Conservation (phyloP, 2,888 invertebrate genomes). For the Agrotis puta region DNA sequence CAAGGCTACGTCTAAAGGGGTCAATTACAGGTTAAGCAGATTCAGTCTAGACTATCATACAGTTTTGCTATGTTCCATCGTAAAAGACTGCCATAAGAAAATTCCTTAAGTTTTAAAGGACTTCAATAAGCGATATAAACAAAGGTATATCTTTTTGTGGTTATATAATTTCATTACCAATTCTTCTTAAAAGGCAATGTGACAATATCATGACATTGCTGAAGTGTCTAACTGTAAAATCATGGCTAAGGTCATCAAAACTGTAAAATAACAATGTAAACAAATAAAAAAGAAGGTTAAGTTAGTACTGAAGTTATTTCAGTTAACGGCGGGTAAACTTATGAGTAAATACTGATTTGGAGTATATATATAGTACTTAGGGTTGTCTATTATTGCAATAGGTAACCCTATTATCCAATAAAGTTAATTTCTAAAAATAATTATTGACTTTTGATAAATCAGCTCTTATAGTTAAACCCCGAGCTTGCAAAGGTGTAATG, state of each 20-base stretch:
- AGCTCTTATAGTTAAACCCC: too few relatives aligned
- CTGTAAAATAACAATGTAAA: slow-evolving; percentile 52
- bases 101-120: too few relatives aligned
- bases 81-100: not conserved
- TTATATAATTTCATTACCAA: slow-evolving; percentile 41
- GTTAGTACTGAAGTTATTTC: slow-evolving; percentile 34
- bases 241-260: slow-evolving; percentile 56
- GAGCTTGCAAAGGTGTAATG: too few relatives aligned
- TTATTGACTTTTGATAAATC: too few relatives aligned
- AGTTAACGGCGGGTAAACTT: slow-evolving; percentile 43
- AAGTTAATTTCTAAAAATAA: too few relatives aligned
- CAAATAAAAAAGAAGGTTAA: slow-evolving; percentile 58
- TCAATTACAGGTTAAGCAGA: slow-evolving; percentile 19
- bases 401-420: too few relatives aligned
- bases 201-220: slow-evolving; percentile 37
- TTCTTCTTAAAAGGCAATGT: slow-evolving; percentile 22
- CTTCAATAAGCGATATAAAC: not conserved
- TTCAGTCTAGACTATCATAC: not conserved
- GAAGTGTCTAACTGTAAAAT: slow-evolving; percentile 36
- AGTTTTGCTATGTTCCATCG: not conserved
- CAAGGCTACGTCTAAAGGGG: slow-evolving; percentile 29
- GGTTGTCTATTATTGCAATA: slow-evolving; percentile 27
- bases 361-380: slow-evolving; percentile 10
- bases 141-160: not conserved
- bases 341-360: slow-evolving; percentile 46